Evolutionary conservation across 2,888 invertebrate genomes (phyloP), one percentile per base, ranked within the genome.

Genomic region (Cantharis lateralis): DNA sequence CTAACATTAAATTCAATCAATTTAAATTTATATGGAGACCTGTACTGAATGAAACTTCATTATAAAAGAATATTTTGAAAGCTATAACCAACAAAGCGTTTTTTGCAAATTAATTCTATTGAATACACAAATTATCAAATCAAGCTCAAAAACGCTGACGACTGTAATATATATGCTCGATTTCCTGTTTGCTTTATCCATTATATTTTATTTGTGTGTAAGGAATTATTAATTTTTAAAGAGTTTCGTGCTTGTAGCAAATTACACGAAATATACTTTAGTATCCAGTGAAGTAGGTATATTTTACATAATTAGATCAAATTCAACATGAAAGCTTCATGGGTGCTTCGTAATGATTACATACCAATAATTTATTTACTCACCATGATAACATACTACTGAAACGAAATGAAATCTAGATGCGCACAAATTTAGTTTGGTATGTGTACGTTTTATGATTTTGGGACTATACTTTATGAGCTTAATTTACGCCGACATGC

Each of bases 361-460:
- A 69, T 72, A 24, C 62, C 74, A 78, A 78, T 78, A 78, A 78
- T 70, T 78, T 78, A 78, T 78, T 78, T 78, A 78, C 72, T 64
- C 20, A 64, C 62, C 74, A 77, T 78, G 64, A 20, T 66, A 24
- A 20, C 24, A 66, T 71, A 74, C 76, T 48, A 63, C 73, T 24
- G 70, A 71, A 77, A 66, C 71, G 74, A 48, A 74, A 77, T 74
- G 77, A 74, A 77, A 77, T 77, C 74, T 77, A 71, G 73, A 74
- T 77, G 70, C 71, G 77, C 68, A 66, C 71, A 74, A 72, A 73
- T 62, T 64, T 74, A 77, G 72, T 70, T 68, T 77, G 70, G 63
- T 62, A 68, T 24, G 68, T 77, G 77, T 77, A 77, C 62, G 77
- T 74, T 77, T 77, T 77, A 74, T 71, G 73, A 74, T 77, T 77